Percentiles rank a stretch among this genome's conserved stretches.
phyloP scores from a whole-genome alignment of 2,888 invertebrate species.

The Drosophila kanekoi region DNA sequence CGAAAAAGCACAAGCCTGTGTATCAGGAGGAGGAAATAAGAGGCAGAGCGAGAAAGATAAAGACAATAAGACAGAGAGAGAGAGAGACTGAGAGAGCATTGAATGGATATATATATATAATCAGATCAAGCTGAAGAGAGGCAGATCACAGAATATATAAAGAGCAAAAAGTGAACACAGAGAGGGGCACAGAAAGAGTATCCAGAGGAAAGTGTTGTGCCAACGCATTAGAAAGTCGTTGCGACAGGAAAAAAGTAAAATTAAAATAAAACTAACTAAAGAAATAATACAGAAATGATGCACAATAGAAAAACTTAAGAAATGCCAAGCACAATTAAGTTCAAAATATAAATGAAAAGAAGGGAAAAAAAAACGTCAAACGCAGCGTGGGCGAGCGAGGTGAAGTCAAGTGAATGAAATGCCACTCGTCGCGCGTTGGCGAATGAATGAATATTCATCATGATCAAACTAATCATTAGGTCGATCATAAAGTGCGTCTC shows the following conservation, averaged over 20 bases:
- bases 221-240: conserved; percentile 29
- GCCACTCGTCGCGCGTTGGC: conserved; percentile 29
- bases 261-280: conserved; percentile 1
- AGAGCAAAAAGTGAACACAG: too few species aligned
- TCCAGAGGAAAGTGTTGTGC: neutral
- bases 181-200: too few species aligned
- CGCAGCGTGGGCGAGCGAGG: conserved; percentile 28
- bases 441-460: conserved; percentile 32
- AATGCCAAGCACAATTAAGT: conserved; percentile 13
- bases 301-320: conserved; percentile 17
- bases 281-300: neutral
- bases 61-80: too few species aligned
- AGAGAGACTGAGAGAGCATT: too few species aligned
- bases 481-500: neutral
- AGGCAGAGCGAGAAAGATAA: too few species aligned
- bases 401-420: conserved; percentile 48
- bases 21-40: too few species aligned
- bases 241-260: conserved; percentile 23
- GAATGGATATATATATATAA: too few species aligned
- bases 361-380: conserved; percentile 7
- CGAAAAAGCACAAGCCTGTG: too few species aligned
- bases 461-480: conserved; percentile 4
- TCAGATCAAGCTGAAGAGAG: too few species aligned
- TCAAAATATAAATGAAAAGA: conserved; percentile 5
- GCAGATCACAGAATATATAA: too few species aligned